Evolutionary conservation across 2,113 vertebrate genomes (phyloP).

Genomic region (Tringa solitaria): DNA sequence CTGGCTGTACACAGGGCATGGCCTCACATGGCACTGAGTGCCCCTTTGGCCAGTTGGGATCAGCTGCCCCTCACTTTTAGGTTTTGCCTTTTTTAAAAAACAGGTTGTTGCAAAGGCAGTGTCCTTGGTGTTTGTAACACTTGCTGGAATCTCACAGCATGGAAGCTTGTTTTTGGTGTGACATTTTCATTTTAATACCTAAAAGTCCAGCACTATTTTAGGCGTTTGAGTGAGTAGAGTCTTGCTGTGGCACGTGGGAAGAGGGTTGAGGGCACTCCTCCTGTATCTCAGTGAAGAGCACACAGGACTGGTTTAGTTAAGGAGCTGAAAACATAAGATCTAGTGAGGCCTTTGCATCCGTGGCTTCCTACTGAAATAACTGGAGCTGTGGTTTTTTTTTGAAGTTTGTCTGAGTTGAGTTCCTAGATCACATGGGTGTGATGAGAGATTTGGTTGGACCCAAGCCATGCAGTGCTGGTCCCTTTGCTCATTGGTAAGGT

Average conservation of each 20-base stretch:
- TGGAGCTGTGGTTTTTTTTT: not conserved
- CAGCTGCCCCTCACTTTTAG: not conserved
- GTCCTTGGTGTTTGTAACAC: not conserved
- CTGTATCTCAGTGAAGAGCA: not conserved
- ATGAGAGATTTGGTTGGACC: not conserved
- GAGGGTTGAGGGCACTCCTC: not conserved
- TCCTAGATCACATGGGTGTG: not conserved
- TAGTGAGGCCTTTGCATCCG: not conserved
- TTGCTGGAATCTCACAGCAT: fast-evolving
- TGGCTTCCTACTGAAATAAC: not conserved
- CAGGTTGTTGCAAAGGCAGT: not conserved
- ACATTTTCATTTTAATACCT: not conserved
- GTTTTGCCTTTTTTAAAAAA: not conserved
- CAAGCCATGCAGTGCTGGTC: fast-evolving
- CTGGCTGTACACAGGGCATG: not conserved
- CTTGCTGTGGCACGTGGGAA: not conserved
- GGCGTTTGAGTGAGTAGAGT: not conserved
- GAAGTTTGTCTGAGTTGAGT: not conserved
- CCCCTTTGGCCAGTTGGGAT: not conserved
- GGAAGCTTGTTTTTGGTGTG: not conserved
- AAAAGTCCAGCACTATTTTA: not conserved
- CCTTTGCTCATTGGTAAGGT: not conserved
- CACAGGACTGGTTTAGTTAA: not conserved
- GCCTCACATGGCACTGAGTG: not conserved
- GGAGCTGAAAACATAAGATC: not conserved